Base-by-base conservation (phyloP, 2,113 vertebrate species). In the Trematocara stigmaticum region DNA sequence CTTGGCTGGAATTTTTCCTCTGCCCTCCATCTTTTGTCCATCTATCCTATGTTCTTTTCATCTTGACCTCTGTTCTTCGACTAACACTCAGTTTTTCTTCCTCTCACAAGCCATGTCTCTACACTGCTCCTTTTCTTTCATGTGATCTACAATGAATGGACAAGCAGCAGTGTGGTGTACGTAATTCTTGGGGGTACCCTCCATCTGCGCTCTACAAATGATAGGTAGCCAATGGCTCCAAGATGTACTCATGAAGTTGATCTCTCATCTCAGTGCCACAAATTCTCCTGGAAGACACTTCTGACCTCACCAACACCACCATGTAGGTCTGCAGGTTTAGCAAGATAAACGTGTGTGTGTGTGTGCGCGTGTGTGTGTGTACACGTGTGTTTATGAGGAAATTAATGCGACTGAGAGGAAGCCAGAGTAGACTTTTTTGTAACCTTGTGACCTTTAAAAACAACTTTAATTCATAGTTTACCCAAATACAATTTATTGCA, bases 201-300 rank as follows among this genome's bases (percentile, higher is more conserved):
- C 80, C 81, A 59, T 78, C 81, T 83, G 90, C 55, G 35, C 82
- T 93, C 90, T 88, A 69, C 78, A 84, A 92, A 91, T 74, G 59
- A 85, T 51, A 92, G 89, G 81, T 85, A 84, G 85, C 83, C 93
- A 92, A 93, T 94, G 74, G 52, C 84, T 95, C 88, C 94, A 96
- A 95, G 93, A 95, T 96, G 94, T 91, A 87, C 76, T 84, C 61
- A 57, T 86, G 87, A 74, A 71, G 85, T 81, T 49, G 79, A 92
- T 81, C 59, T 86, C 87, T 91, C 92, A 87, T 89, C 91, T 83
- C 26, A 26, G 74, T 86, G 79, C 84, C 76, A 79, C 78, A 85
- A 81, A 92, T 86, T 89, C 74, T 82, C 86, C 82, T 29, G 84
- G 90, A 83, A 92, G 80, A 94, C 91, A 91, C 87, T 53, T 20